Evolutionary conservation across 1,140 invertebrate species (phyloP).

Genomic region (Sipha flava): DNA sequence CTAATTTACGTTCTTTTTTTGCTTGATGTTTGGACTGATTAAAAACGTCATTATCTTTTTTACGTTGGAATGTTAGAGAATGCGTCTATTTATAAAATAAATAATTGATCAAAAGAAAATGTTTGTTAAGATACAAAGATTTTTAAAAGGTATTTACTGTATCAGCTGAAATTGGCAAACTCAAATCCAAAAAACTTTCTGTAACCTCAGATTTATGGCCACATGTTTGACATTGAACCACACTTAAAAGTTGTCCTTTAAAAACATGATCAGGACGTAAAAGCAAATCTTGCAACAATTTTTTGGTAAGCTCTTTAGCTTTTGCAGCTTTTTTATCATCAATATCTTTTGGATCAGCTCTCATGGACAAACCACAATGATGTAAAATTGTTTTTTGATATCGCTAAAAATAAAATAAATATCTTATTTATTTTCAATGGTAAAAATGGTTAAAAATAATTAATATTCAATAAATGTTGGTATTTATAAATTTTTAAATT

Average conservation of each 20-base stretch:
- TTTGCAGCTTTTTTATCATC: constrained; percentile 64
- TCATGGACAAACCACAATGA: constrained; percentile 57
- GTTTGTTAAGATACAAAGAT: neutral
- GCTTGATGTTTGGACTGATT: constrained; percentile 55
- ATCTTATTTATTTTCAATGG: neutral
- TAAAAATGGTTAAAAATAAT: neutral
- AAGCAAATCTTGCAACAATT: constrained; percentile 36
- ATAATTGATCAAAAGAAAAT: neutral
- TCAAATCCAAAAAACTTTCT: constrained; percentile 91
- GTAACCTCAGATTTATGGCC: constrained; percentile 71
- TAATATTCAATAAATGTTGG: neutral
- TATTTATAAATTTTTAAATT: neutral
- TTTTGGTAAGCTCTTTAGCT: constrained; percentile 49
- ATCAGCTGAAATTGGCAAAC: constrained; percentile 71
- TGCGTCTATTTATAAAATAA: constrained; percentile 45
- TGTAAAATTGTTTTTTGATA: constrained; percentile 68
- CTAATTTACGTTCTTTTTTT: constrained; percentile 57
- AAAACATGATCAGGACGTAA: constrained; percentile 55
- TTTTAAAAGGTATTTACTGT: constrained; percentile 43
- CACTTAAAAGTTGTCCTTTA: constrained; percentile 81
- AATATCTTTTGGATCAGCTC: constrained; percentile 58
- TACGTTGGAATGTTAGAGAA: constrained; percentile 46
- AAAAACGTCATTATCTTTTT: constrained; percentile 47
- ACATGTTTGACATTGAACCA: constrained; percentile 81
- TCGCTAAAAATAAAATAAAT: constrained; percentile 49